phyloP scores from a whole-genome alignment of 1,140 invertebrate genomes.

The Eciton burchellii region DNA sequence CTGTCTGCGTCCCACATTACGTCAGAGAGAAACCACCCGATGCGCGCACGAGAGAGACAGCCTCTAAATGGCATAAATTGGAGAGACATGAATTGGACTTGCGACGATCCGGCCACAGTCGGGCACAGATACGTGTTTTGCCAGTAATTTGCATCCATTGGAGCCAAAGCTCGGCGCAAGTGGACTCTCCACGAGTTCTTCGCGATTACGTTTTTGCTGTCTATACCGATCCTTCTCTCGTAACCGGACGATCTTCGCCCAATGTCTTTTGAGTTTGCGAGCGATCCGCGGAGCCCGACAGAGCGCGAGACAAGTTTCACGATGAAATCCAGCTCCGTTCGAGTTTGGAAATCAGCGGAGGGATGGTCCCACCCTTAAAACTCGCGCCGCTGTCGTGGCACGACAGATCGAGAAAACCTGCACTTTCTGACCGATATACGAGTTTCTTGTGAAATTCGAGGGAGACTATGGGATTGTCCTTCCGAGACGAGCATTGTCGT shows the following conservation, averaged over 20 bases:
- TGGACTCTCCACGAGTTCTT: slow-evolving; percentile 15
- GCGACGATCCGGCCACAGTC: not conserved
- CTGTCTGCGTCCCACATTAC: not conserved
- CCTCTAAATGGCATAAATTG: too few species aligned
- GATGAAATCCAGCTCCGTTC: not conserved
- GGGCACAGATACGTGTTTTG: slow-evolving; percentile 48
- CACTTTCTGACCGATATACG: not conserved
- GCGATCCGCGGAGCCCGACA: slow-evolving; percentile 68
- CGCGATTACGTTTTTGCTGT: not conserved
- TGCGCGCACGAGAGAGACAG: not conserved
- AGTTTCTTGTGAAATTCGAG: not conserved
- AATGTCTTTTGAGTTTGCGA: slow-evolving; percentile 20
- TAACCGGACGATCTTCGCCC: slow-evolving; percentile 9
- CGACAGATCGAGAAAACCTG: not conserved
- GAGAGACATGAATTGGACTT: not conserved
- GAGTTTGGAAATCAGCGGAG: not conserved
- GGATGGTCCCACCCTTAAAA: not conserved
- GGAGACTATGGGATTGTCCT: too few species aligned
- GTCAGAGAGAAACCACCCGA: not conserved
- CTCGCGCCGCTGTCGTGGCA: not conserved
- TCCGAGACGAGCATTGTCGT: too few species aligned
- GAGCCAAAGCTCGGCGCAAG: slow-evolving; percentile 20
- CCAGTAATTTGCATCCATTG: slow-evolving; percentile 20
- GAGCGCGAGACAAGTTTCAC: slow-evolving; percentile 25
- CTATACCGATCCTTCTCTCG: not conserved